A percentile compares a stretch with the other conserved stretches of the same genome.
Conservation (phyloP, 2,797 vertebrate species). For the Neosalanx taihuensis region DNA sequence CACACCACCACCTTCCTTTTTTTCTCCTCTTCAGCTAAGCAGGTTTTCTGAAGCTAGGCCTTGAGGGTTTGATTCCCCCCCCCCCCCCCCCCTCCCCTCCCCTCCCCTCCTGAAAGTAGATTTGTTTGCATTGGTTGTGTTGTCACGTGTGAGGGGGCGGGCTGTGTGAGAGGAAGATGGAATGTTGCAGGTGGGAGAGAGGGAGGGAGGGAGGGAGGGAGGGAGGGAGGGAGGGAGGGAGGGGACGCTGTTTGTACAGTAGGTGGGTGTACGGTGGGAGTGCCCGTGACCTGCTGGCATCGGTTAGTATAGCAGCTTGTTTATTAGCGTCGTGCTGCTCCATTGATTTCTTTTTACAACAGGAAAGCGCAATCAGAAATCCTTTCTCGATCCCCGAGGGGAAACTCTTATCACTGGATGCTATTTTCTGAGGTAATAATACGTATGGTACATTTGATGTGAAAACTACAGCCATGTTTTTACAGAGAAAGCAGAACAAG, state of each 20-base stretch:
- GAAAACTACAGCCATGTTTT: not conserved
- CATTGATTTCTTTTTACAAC: too few species aligned
- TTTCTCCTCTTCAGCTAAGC: constrained; percentile 24
- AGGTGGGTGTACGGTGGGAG: not conserved
- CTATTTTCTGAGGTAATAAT: too few species aligned
- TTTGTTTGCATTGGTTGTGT: constrained; percentile 16
- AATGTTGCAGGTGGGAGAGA: not conserved
- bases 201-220: not conserved
- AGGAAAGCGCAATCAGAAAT: too few species aligned
- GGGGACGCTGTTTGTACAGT: too few species aligned
- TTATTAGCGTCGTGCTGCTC: too few species aligned
- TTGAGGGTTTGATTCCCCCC: constrained; percentile 6
- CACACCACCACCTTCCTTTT: not conserved
- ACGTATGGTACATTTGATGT: not conserved
- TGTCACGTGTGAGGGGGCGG: not conserved
- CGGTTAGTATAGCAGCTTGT: not conserved
- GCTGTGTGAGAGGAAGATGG: not conserved
- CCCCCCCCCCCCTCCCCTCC: constrained; percentile 5
- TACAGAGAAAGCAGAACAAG: not conserved
- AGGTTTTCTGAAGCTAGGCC: constrained; percentile 27
- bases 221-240: not conserved
- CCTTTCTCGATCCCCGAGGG: too few species aligned
- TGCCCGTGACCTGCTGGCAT: not conserved
- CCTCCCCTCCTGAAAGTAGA: constrained; percentile 33
- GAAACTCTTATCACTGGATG: too few species aligned